These are phyloP conservation scores for Hylomyscus alleni DNA, from an alignment of 2,797 vertebrate species.

Conservation along the genomic window DNA sequence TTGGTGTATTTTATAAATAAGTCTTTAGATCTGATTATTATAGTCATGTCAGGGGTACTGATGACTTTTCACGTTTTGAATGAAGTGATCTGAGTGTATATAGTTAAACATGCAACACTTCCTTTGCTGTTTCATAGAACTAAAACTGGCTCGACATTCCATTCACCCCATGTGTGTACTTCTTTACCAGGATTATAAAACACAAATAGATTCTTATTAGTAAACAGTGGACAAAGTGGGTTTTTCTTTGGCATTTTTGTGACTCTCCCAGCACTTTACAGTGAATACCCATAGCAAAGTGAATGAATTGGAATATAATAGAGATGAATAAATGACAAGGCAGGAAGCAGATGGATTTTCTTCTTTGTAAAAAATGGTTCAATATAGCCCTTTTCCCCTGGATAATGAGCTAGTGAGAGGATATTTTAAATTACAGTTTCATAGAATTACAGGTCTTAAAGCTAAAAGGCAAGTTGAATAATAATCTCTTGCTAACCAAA, in stretches of 20 bases:
- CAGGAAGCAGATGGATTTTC: constrained; percentile 18
- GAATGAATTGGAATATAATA: constrained; percentile 64
- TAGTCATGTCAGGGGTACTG: background rate
- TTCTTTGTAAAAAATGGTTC: constrained; percentile 61
- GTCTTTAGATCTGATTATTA: background rate
- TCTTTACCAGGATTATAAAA: constrained; percentile 83
- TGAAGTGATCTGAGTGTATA: background rate
- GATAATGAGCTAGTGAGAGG: constrained; percentile 64
- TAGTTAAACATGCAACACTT: constrained; percentile 46
- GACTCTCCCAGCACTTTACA: constrained; percentile 78
- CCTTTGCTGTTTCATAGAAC: constrained; percentile 49
- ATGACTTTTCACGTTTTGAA: constrained; percentile 22
- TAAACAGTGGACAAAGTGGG: constrained; percentile 84
- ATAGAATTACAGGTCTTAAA: constrained; percentile 65
- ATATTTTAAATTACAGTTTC: constrained; percentile 70
- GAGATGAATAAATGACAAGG: constrained; percentile 73
- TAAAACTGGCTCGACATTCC: constrained; percentile 75
- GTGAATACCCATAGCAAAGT: constrained; percentile 72
- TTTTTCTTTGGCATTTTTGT: constrained; percentile 82
- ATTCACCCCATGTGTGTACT: constrained; percentile 74
- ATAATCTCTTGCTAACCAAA: constrained; percentile 46
- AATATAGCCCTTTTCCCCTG: constrained; percentile 31
- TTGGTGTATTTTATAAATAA: constrained; percentile 40
- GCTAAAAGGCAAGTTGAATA: constrained; percentile 64
- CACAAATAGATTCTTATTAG: constrained; percentile 84